These are phyloP conservation scores for Oryzias javanicus DNA, from an alignment of 2,113 vertebrate species.

Conservation along the genomic window DNA sequence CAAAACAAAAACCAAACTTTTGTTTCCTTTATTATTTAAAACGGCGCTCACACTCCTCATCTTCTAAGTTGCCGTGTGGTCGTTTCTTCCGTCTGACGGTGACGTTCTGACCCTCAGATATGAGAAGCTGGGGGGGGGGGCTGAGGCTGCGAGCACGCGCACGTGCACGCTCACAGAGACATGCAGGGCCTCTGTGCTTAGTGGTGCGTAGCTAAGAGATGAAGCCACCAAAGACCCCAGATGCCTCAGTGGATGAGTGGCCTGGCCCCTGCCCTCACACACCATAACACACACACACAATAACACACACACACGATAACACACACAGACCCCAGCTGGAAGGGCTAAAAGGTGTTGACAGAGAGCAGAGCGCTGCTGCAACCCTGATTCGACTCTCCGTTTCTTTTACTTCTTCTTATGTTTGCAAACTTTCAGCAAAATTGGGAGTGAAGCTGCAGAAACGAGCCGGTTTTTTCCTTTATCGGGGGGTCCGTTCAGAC, in stretches of 20 bases:
- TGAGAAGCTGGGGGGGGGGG: too few species aligned
- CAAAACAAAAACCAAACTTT: too few species aligned
- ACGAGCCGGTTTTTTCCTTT: too few species aligned
- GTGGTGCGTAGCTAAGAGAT: constrained; percentile 32
- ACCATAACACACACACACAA: constrained; percentile 8
- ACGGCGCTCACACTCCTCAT: too few species aligned
- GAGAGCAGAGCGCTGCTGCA: constrained; percentile 69
- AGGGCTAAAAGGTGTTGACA: constrained; percentile 67
- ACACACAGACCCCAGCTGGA: constrained; percentile 52
- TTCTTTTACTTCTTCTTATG: neutral
- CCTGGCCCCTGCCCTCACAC: constrained; percentile 19
- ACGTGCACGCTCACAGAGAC: neutral
- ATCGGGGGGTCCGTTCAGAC: too few species aligned
- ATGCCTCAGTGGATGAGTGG: constrained; percentile 20
- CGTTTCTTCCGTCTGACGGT: too few species aligned
- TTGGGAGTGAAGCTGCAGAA: too few species aligned
- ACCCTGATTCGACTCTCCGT: constrained; percentile 44
- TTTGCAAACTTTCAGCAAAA: constrained; percentile 19
- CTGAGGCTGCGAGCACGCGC: neutral
- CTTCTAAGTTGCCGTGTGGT: too few species aligned
- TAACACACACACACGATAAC: constrained; percentile 14
- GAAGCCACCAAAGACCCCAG: constrained; percentile 38
- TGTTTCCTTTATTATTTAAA: too few species aligned
- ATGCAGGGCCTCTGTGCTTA: constrained; percentile 14
- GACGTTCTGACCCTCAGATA: too few species aligned